Conservation (phyloP, 2,888 invertebrate genomes). For the Creontiades dilutus region DNA sequence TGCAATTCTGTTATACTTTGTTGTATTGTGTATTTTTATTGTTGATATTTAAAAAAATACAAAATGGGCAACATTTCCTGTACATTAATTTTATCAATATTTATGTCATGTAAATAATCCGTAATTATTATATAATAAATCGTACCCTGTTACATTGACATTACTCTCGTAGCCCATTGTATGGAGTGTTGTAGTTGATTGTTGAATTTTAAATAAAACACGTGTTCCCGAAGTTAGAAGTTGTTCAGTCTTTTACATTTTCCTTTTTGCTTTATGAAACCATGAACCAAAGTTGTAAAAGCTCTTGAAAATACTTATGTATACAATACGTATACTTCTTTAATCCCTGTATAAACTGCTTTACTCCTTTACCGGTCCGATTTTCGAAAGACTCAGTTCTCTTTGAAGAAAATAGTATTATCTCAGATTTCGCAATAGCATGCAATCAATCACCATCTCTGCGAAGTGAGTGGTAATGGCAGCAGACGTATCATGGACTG, state of each 20-base stretch:
- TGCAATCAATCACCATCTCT: too few species aligned
- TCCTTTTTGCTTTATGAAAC: too few species aligned
- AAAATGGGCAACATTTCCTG: constrained; percentile 1
- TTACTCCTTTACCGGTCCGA: too few species aligned
- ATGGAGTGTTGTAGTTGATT: constrained; percentile 47
- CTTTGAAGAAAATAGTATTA: too few species aligned
- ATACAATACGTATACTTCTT: too few species aligned
- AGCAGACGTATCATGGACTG: too few species aligned
- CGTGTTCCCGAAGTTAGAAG: constrained; percentile 43
- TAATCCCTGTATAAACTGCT: too few species aligned
- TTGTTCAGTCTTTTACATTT: neutral
- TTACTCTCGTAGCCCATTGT: constrained; percentile 3
- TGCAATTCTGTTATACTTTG: neutral
- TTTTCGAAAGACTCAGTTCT: too few species aligned
- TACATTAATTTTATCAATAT: constrained; percentile 26
- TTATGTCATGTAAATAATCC: constrained; percentile 18
- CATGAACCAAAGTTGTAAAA: too few species aligned
- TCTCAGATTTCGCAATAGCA: too few species aligned
- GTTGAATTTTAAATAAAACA: constrained; percentile 68
- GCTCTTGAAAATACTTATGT: too few species aligned
- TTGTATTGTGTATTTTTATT: constrained; percentile 63
- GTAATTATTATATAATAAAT: neutral
- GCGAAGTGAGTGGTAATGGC: too few species aligned
- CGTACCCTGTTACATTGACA: neutral
- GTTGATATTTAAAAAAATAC: neutral